Base-by-base conservation (phyloP, 2,888 invertebrate genomes). In the Trissolcus japonicus region DNA sequence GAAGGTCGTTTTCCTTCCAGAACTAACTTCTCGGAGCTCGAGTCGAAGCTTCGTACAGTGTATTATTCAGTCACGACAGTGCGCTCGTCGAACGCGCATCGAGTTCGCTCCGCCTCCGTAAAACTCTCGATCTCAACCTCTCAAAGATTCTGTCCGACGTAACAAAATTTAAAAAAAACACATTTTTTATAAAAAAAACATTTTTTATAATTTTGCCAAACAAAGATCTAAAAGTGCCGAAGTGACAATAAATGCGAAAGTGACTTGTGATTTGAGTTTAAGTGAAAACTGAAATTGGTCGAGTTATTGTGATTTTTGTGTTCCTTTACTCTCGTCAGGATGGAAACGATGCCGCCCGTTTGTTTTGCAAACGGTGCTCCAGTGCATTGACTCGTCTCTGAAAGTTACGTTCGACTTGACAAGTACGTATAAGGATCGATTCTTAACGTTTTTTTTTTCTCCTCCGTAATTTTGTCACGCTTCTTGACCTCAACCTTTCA, bases 1-100 rank as follows among this genome's bases (percentile, higher is more conserved):
- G 84, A 86, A 85, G 86, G 86, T 86, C 86, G 84, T 85, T 83
- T 83, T 83, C 84, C 82, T 83, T 85, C 68, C 68, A 60, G 59
- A 40, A 19, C 86, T 82, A 83, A 76, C 63, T 57, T 76, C 50
- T 76, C 77, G 72, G 65, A 65, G 72, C 50, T 19, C 40, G 29
- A 41, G 51, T 29, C 41, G 9, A 16, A 19, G 19, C 16, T 40
- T 7, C 53, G 60, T 4, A 19, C 55, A 35, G 57, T 25, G 62
- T 57, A 43, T 62, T 17, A 46, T 41, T 63, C 62, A 76, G 78
- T 77, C 65, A 69, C 75, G 75, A 51, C 63, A 66, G 75, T 60
- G 74, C 73, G 76, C 73, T 76, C 61, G 29, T 55, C 53, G 55
- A 63, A 56, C 11, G 72, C 69, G 75, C 66, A 51, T 73, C 57